Evolutionary conservation across 2,888 invertebrate species (phyloP), one percentile per base, ranked within the genome.

Genomic region (Pyrocoelia pectoralis): DNA sequence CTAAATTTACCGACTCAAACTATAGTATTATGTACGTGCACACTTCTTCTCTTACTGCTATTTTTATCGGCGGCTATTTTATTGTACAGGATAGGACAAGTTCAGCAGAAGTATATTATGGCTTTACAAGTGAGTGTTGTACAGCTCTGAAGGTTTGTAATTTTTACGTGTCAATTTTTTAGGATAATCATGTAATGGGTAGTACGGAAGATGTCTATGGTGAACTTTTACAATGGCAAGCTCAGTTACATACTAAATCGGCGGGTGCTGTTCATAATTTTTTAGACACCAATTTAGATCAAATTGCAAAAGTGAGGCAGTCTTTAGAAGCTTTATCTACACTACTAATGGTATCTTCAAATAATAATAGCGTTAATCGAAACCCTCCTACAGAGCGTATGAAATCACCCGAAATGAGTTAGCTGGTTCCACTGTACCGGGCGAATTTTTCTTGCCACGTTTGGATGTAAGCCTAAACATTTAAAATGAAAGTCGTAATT

Each of bases 271-370:
- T 91, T 70, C 89, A 91, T 80, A 87, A 87, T 70, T 90, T 90
- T 83, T 86, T 94, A 66, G 88, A 89, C 74, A 87, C 89, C 69
- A 93, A 93, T 84, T 85, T 93, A 71, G 86, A 93, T 80, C 88
- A 93, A 81, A 90, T 94, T 74, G 88, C 91, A 65, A 92, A 91
- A 88, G 93, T 93, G 63, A 87, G 93, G 67, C 90, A 92, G 80
- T 92, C 92, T 57, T 80, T 93, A 76, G 93, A 93, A 82, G 90
- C 90, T 52, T 81, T 93, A 69, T 92, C 93, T 15, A 88, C 90
- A 70, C 87, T 92, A 65, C 68, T 82, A 62, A 75, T 77, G 65
- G 78, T 79, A 63, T 80, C 75, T 10, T 67, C 69, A 49, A 70
- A 68, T 60, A 69, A 69, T 56, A 70, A 68, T 18, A 62, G 65